These are phyloP conservation scores for Nezara viridula DNA, from an alignment of 2,888 invertebrate genomes.

Conservation along the genomic window DNA sequence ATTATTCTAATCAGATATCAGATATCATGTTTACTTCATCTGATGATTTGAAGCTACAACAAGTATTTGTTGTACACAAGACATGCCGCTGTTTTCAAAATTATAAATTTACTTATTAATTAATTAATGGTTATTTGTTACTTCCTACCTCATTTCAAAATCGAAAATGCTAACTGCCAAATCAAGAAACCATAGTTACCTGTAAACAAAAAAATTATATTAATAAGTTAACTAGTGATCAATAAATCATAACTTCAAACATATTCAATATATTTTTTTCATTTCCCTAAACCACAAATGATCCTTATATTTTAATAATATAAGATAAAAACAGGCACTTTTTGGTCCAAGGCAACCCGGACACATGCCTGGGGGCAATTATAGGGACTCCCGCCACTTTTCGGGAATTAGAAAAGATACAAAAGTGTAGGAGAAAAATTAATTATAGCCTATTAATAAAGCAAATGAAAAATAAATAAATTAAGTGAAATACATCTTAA, in stretches of 20 bases:
- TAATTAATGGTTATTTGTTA: neutral
- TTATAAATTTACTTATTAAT: neutral
- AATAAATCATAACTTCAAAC: neutral
- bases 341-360: too few species aligned
- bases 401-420: too few species aligned
- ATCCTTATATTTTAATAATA: too few species aligned
- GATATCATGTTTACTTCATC: neutral
- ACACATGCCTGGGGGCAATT: too few species aligned
- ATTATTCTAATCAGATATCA: neutral
- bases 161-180: neutral
- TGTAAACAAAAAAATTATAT: neutral
- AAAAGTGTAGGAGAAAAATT: too few species aligned
- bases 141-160: neutral
- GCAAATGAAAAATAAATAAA: too few species aligned
- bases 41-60: neutral
- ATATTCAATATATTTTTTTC: neutral
- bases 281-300: too few species aligned
- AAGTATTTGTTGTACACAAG: neutral
- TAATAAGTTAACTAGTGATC: neutral
- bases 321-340: too few species aligned
- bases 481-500: too few species aligned
- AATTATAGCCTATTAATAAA: too few species aligned
- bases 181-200: neutral
- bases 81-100: neutral
- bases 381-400: too few species aligned